phyloP scores from a whole-genome alignment of 1,140 invertebrate species.

The Polypedilum vanderplanki region DNA sequence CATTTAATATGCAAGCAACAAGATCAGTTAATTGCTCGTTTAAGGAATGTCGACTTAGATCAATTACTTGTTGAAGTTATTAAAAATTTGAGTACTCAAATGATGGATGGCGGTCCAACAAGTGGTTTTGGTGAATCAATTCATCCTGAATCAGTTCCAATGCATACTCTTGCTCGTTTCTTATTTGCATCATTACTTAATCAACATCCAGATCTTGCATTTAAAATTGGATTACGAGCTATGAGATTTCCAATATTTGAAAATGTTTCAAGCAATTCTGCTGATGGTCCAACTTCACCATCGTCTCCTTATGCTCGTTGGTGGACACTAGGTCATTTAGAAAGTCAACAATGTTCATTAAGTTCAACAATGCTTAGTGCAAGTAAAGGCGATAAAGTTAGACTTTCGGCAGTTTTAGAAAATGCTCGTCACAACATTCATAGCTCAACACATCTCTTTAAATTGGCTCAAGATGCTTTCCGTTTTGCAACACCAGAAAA shows the following conservation, averaged over 20 bases:
- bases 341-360: constrained; percentile 72
- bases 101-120: constrained; percentile 64
- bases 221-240: constrained; percentile 55
- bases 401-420: constrained; percentile 64
- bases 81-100: constrained; percentile 51
- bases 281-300: constrained; percentile 8
- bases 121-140: constrained; percentile 55
- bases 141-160: constrained; percentile 69
- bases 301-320: constrained; percentile 46
- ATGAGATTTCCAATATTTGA: constrained; percentile 47
- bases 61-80: constrained; percentile 57
- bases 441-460: constrained; percentile 74
- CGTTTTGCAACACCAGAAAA: constrained; percentile 70
- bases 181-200: constrained; percentile 67
- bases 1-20: constrained; percentile 53
- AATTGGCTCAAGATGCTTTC: constrained; percentile 76
- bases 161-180: constrained; percentile 76
- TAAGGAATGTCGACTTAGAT: constrained; percentile 71
- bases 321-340: constrained; percentile 68
- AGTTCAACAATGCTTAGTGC: constrained; percentile 71
- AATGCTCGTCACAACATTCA: constrained; percentile 73
- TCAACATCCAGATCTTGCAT: constrained; percentile 68
- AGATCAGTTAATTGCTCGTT: constrained; percentile 64
- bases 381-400: constrained; percentile 60
- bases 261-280: not conserved